These are phyloP conservation scores for Cettia cetti DNA, from an alignment of 2,113 vertebrate species.

Conservation along the genomic window DNA sequence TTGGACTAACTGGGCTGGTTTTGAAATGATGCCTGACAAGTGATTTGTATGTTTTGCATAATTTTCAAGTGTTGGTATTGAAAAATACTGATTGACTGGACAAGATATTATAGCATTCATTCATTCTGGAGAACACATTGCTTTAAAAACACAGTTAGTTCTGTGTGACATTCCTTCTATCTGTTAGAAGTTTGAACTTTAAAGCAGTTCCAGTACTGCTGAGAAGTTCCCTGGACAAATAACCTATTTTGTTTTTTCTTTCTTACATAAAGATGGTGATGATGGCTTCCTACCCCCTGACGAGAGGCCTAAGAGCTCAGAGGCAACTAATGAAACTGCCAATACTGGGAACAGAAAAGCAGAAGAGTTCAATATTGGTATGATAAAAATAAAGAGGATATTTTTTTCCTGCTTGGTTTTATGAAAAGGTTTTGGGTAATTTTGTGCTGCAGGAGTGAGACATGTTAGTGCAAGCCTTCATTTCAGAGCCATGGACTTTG, in stretches of 20 bases:
- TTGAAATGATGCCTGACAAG: no score
- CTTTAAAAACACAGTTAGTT: no score
- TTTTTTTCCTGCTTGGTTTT: neutral
- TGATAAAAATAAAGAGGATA: neutral
- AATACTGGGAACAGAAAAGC: neutral
- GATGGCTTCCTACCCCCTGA: neutral
- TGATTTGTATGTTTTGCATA: no score
- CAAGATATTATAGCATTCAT: neutral
- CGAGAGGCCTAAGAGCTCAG: neutral
- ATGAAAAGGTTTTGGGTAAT: neutral
- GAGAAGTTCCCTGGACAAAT: neutral
- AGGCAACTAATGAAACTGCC: neutral
- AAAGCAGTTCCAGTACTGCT: neutral
- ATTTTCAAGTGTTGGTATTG: no score
- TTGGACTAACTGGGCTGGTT: no score
- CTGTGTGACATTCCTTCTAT: neutral
- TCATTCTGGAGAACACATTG: neutral
- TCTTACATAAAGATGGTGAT: neutral
- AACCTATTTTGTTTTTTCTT: neutral
- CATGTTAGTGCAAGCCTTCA: neutral
- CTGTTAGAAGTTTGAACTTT: neutral
- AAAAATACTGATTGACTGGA: no score
- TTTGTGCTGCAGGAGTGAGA: neutral
- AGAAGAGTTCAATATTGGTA: neutral
- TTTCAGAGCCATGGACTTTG: neutral